Base-by-base conservation (phyloP, 2,113 vertebrate genomes). In the Guaruba guarouba region DNA sequence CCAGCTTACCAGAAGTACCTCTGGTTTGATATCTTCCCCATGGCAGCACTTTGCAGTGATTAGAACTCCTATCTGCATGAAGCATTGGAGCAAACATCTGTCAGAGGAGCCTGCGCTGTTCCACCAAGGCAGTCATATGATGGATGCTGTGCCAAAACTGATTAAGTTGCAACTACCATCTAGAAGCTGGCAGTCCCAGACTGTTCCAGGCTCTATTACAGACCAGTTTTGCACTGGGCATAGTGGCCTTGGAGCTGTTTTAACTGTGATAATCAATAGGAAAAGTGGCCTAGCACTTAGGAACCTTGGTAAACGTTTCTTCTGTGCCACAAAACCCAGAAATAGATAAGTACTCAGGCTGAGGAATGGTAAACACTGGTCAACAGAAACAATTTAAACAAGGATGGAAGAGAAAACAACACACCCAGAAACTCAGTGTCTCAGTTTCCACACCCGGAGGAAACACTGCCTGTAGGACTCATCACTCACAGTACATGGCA, bases 401-500 rank as follows among this genome's bases (percentile, higher is more conserved):
- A 15, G 73, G 35, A n/a, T 15, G 9, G 19, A 76, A 80, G 13
- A 70, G 24, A 57, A 76, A 57, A 59, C 6, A 67, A 43, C 29
- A 13, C 51, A 31, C 43, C 11, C 6, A 48, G 51, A 64, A 80
- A 70, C 37, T 29, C 7, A 1, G 3, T 20, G 22, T 35, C 39
- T 35, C 17, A 31, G n/a, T 55, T 83, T 83, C 37, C 23, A 12
- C 5, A 35, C 8, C 68, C 62, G 31, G 10, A 69, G 39, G 25
- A 83, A 86, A 41, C 7, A 4, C n/a, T 75, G n/a, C 25, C 22
- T 7, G 5, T 9, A 39, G 33, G 33, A 80, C 23, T 48, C 57
- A 67, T 10, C 9, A 2, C 8, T n/a, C 19, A 17, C 18, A 79
- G 62, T 7, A 49, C 6, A 3, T 0, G 6, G 23, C 19, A 20